A percentile compares a stretch with the other conserved stretches of the same genome.
phyloP scores from a whole-genome alignment of 1,140 invertebrate species.

The Galleria mellonella region DNA sequence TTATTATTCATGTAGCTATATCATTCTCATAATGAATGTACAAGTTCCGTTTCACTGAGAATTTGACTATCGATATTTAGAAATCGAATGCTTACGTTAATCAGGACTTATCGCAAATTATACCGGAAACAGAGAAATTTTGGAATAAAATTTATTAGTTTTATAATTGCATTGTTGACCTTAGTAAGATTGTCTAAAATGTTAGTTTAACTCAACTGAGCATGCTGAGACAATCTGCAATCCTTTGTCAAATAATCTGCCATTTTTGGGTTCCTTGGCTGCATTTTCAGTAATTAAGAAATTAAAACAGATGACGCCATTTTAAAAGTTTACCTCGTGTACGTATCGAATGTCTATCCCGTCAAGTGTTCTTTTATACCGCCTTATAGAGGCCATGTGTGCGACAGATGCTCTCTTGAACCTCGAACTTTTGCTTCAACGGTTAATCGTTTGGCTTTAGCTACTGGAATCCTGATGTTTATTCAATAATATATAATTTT shows the following conservation, averaged over 20 bases:
- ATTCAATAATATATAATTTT: too few species aligned
- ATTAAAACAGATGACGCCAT: conserved; percentile 40
- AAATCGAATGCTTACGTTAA: conserved; percentile 41
- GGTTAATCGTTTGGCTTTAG: not conserved
- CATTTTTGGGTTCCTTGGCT: conserved; percentile 36
- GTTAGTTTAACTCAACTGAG: conserved; percentile 16
- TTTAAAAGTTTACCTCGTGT: conserved; percentile 24
- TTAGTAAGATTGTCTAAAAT: conserved; percentile 1
- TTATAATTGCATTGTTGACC: not conserved
- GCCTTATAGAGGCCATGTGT: conserved; percentile 46
- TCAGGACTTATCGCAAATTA: not conserved
- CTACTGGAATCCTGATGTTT: too few species aligned
- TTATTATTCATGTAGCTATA: too few species aligned
- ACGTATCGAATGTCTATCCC: conserved; percentile 47
- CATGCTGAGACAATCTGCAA: conserved; percentile 13
- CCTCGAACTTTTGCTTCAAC: conserved; percentile 17
- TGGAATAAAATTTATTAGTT: not conserved
- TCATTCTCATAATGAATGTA: too few species aligned
- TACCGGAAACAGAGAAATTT: too few species aligned
- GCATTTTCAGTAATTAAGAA: conserved; percentile 34
- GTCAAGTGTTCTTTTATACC: conserved; percentile 31
- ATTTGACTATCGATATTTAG: conserved; percentile 20
- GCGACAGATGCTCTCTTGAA: conserved; percentile 52
- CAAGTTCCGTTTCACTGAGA: conserved; percentile 27
- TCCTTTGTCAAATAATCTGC: not conserved